Evolutionary conservation across 2,888 invertebrate genomes (phyloP).

Genomic region (Terebella lapidaria): DNA sequence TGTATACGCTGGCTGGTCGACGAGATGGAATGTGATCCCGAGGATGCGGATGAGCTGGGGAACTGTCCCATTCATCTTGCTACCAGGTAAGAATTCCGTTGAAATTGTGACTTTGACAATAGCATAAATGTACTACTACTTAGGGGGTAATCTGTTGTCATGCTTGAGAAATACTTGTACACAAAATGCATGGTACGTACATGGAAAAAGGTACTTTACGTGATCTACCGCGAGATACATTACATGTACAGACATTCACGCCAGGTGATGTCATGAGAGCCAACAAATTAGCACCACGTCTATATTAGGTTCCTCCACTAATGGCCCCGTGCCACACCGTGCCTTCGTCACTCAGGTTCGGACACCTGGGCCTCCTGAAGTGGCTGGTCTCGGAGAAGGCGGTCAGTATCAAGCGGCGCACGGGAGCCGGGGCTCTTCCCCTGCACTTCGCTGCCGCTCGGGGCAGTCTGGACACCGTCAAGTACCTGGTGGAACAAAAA

Average conservation of each 20-base stretch:
- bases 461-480: conserved; percentile 80
- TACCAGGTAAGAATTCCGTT: conserved; percentile 30
- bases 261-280: no score
- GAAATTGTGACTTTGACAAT: not conserved
- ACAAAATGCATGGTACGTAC: no score
- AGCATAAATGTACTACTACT: no score
- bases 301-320: no score
- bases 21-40: conserved; percentile 31
- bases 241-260: no score
- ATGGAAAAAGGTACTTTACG: no score
- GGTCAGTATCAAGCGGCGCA: conserved; percentile 58
- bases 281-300: no score
- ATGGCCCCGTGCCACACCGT: no score
- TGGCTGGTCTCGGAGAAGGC: conserved; percentile 62
- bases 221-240: no score
- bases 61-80: conserved; percentile 51
- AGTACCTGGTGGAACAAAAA: conserved; percentile 56
- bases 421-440: conserved; percentile 63
- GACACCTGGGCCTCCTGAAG: conserved; percentile 59
- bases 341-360: no score
- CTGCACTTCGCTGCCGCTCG: conserved; percentile 82
- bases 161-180: no score
- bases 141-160: no score
- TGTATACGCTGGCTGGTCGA: conserved; percentile 47
- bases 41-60: conserved; percentile 49